Evolutionary conservation across 2,797 vertebrate genomes (phyloP).

Genomic region (Nasua narica): DNA sequence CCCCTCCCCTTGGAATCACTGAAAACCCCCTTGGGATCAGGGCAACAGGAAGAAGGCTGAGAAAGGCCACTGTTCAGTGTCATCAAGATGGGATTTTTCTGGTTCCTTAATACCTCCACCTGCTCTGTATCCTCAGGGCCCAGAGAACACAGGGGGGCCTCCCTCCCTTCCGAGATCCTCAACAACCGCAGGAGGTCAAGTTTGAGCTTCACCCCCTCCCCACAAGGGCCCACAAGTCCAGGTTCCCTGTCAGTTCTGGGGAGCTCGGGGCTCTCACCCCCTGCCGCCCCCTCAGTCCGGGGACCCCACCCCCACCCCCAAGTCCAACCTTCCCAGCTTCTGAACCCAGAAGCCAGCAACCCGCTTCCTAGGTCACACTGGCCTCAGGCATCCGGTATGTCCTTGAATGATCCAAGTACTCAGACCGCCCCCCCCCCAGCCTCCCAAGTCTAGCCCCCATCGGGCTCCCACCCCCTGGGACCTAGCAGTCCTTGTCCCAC

Average conservation of each 20-base stretch:
- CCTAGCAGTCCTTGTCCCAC: not conserved
- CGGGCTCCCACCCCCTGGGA: not conserved
- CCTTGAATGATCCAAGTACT: not conserved
- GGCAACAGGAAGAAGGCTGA: not conserved
- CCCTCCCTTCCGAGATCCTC: not conserved
- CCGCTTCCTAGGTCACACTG: not conserved
- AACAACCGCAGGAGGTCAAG: not conserved
- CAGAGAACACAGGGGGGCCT: not conserved
- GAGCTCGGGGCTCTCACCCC: not conserved
- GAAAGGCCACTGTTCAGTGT: not conserved
- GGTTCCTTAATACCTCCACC: not conserved
- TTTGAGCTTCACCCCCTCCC: rapidly evolving
- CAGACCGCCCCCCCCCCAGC: too few species aligned
- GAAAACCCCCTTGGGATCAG: not conserved
- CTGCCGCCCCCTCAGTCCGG: rapidly evolving
- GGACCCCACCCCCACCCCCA: not conserved
- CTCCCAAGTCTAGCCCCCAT: not conserved
- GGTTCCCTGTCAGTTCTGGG: not conserved
- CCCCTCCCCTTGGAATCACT: not conserved
- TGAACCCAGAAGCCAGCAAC: not conserved
- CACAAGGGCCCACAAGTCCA: not conserved
- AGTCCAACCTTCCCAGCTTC: not conserved
- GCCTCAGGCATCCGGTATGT: not conserved
- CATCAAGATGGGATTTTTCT: not conserved
- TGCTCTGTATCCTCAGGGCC: not conserved